phyloP scores from a whole-genome alignment of 2,797 vertebrate species.

The Buphagus erythrorhynchus region DNA sequence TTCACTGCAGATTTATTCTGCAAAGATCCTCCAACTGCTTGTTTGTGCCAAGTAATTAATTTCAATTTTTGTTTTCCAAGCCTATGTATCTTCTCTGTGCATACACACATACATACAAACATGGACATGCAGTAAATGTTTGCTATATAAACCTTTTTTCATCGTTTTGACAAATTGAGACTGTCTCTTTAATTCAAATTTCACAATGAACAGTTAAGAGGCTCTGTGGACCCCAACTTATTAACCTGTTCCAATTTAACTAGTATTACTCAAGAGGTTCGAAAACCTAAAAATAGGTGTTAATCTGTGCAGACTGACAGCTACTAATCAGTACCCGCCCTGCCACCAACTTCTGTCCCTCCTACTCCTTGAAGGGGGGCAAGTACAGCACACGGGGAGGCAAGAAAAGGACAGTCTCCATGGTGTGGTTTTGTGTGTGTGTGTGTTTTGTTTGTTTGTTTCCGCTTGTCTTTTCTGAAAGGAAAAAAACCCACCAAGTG shows the following conservation, averaged over 20 bases:
- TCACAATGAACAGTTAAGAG: slow-evolving; percentile 45
- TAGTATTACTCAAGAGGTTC: slow-evolving; percentile 55
- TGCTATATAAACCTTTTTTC: background rate
- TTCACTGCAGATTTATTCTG: background rate
- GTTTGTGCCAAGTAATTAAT: background rate
- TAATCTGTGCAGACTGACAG: slow-evolving; percentile 49
- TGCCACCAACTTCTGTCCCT: slow-evolving; percentile 40
- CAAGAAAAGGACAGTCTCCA: background rate
- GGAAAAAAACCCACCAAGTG: background rate
- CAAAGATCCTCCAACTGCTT: background rate
- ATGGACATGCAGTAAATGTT: background rate
- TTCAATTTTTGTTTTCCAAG: slow-evolving; percentile 4
- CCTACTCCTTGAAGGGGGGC: background rate
- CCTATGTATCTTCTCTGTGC: background rate
- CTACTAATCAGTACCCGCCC: slow-evolving; percentile 24
- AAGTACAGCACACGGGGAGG: background rate
- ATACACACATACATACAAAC: background rate
- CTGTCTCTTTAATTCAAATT: slow-evolving; percentile 61
- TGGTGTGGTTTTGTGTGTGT: background rate
- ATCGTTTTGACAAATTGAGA: background rate
- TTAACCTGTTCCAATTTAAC: slow-evolving; percentile 65
- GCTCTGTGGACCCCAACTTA: slow-evolving; percentile 49
- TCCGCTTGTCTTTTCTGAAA: background rate
- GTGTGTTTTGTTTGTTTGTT: background rate
- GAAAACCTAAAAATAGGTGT: slow-evolving; percentile 54